phyloP scores from a whole-genome alignment of 37 sponge, comb jelly and placozoan species.

The Oopsacas minuta region DNA sequence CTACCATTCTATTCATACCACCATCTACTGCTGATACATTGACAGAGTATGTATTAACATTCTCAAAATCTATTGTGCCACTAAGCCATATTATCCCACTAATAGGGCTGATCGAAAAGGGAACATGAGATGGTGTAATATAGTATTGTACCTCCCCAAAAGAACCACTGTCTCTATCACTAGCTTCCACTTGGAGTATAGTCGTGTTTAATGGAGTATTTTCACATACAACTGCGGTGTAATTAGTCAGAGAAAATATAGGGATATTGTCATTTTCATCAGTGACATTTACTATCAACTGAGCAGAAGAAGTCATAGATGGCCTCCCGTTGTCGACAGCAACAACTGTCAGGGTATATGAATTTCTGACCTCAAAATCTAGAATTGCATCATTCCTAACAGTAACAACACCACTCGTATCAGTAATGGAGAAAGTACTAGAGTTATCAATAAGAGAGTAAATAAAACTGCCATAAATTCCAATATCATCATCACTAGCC shows the following conservation, averaged over 20 bases:
- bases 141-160: background rate
- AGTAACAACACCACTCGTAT: background rate
- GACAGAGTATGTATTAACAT: background rate
- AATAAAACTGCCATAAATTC: background rate
- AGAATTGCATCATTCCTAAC: background rate
- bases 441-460: background rate
- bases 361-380: background rate
- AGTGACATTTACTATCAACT: background rate
- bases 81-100: background rate
- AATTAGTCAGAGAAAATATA: background rate
- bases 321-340: background rate
- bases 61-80: background rate
- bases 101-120: background rate
- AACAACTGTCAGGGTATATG: background rate
- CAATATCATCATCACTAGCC: slow-evolving; percentile 1
- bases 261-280: background rate
- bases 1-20: background rate
- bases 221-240: background rate
- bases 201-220: background rate
- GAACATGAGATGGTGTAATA: background rate
- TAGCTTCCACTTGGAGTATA: slow-evolving; percentile 1
- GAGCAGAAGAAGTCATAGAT: background rate
- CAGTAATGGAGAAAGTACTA: background rate
- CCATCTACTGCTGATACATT: background rate
- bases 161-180: background rate